phyloP scores from a whole-genome alignment of 1,140 invertebrate species.

The Tetranychus cinnabarinus region DNA sequence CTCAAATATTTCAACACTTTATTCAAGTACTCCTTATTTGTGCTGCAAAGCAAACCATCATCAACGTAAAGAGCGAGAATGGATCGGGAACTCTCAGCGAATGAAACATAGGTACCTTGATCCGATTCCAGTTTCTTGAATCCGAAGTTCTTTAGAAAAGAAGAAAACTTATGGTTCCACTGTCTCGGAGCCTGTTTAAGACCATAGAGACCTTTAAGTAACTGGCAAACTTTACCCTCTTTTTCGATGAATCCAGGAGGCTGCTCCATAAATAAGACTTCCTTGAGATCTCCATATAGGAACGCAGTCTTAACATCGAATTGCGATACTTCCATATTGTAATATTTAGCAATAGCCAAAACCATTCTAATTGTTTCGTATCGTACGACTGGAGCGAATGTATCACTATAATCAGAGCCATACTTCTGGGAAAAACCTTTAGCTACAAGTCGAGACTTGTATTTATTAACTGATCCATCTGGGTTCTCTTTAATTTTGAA shows the following conservation, averaged over 20 bases:
- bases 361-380: not conserved
- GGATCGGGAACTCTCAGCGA: not conserved
- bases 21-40: not conserved
- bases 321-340: not conserved
- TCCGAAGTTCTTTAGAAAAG: constrained; percentile 1
- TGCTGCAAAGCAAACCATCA: constrained; percentile 8
- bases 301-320: constrained; percentile 8
- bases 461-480: constrained; percentile 2
- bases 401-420: constrained; percentile 5
- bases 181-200: constrained; percentile 21
- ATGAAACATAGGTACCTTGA: constrained; percentile 1
- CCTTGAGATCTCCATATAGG: constrained; percentile 2
- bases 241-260: not conserved
- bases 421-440: not conserved
- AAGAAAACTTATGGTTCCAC: constrained; percentile 18
- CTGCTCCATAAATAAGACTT: constrained; percentile 12
- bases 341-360: not conserved
- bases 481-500: constrained; percentile 4
- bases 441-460: constrained; percentile 6
- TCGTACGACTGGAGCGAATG: constrained; percentile 4
- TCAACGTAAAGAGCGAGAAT: constrained; percentile 13
- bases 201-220: constrained; percentile 23
- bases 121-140: constrained; percentile 4
- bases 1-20: constrained; percentile 1
- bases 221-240: constrained; percentile 1